Conservation (phyloP, 1,140 invertebrate genomes). For the Polypedilum vanderplanki region DNA sequence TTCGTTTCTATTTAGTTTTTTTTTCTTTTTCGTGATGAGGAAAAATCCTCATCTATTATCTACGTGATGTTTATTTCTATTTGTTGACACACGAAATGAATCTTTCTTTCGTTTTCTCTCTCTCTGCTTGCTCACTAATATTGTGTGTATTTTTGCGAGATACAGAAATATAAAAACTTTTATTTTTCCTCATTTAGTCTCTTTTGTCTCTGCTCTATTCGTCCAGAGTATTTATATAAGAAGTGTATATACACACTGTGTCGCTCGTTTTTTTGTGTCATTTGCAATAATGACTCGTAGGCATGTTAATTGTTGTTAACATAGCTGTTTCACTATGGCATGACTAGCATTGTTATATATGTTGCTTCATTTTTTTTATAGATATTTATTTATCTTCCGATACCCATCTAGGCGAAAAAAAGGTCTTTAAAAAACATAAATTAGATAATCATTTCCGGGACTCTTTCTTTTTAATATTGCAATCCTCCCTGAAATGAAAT, state of each 20-base stretch:
- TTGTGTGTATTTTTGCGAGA: neutral
- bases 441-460: constrained; percentile 27
- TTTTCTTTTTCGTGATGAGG: neutral
- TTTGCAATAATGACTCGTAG: constrained; percentile 5
- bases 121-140: no score
- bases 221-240: neutral
- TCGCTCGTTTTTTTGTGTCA: constrained; percentile 15
- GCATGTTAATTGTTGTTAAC: constrained; percentile 25
- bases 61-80: constrained; percentile 13
- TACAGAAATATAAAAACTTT: neutral
- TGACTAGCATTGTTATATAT: constrained; percentile 19
- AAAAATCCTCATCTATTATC: constrained; percentile 18
- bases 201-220: neutral
- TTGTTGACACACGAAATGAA: constrained; percentile 17
- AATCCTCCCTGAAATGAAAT: neutral
- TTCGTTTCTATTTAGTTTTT: neutral
- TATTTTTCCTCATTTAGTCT: neutral
- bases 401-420: neutral
- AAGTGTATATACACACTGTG: neutral
- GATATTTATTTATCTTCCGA: neutral
- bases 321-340: neutral
- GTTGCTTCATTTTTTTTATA: neutral
- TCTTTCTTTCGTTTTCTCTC: neutral
- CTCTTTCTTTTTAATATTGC: neutral
- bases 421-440: constrained; percentile 24